Conservation (phyloP, 1,140 invertebrate species). For the Polypedilum pembai region DNA sequence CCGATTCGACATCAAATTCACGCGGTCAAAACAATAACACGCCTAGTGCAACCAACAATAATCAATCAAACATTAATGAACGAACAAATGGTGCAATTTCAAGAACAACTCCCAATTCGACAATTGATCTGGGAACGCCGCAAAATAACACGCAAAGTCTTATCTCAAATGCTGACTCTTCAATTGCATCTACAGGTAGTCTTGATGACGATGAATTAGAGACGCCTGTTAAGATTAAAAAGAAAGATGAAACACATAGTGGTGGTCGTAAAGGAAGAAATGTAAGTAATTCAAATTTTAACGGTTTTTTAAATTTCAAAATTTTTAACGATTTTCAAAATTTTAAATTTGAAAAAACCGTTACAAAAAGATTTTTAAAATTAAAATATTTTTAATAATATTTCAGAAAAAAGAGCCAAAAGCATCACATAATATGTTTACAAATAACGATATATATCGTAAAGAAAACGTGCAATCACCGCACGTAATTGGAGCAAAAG, state of each 20-base stretch:
- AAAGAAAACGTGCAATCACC: slow-evolving; percentile 21
- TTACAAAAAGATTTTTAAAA: no score
- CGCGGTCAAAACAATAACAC: slow-evolving; percentile 69
- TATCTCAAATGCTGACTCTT: slow-evolving; percentile 43
- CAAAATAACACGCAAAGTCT: slow-evolving; percentile 39
- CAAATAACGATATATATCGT: slow-evolving; percentile 1
- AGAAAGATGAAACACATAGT: slow-evolving; percentile 41
- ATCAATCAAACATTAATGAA: slow-evolving; percentile 36
- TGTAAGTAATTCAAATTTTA: no score
- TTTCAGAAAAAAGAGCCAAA: slow-evolving; percentile 10
- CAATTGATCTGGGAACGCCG: slow-evolving; percentile 41
- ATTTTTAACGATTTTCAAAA: no score
- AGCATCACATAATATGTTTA: background rate
- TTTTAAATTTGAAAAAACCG: no score
- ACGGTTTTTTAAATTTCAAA: no score
- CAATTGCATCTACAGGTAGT: slow-evolving; percentile 42
- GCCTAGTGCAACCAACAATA: slow-evolving; percentile 66
- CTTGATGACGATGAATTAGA: slow-evolving; percentile 41
- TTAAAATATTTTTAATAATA: background rate
- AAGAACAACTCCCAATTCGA: slow-evolving; percentile 42
- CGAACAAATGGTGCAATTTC: slow-evolving; percentile 23
- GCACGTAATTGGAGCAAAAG: background rate
- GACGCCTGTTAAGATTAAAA: slow-evolving; percentile 41
- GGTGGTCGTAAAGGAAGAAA: slow-evolving; percentile 26
- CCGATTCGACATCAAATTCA: slow-evolving; percentile 56